Evolutionary conservation across 2,113 vertebrate genomes (phyloP).

Genomic region (Phaethon lepturus): DNA sequence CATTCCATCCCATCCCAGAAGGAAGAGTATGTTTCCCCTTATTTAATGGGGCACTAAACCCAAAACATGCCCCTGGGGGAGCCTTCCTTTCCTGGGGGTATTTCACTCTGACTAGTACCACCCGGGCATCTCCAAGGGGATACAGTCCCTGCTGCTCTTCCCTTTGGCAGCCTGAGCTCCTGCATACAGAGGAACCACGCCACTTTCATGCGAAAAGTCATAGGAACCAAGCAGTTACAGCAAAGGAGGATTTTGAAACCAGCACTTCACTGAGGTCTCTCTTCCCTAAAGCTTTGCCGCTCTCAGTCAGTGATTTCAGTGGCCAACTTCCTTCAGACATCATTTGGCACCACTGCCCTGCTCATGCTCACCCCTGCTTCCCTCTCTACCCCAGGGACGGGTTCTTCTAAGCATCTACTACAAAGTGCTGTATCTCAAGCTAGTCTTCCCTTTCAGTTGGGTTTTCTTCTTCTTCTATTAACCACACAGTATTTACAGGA

Average conservation of each 20-base stretch:
- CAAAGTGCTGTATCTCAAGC: background rate
- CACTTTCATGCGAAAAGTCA: background rate
- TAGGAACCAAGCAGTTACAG: background rate
- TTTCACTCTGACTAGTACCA: background rate
- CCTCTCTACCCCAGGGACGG: rapidly evolving
- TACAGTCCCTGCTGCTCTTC: background rate
- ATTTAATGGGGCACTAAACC: background rate
- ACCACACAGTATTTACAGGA: background rate
- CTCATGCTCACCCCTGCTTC: background rate
- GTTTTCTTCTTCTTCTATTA: background rate
- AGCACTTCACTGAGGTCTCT: background rate
- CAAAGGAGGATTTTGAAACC: background rate
- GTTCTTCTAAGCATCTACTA: background rate
- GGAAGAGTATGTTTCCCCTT: background rate
- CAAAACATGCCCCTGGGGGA: background rate
- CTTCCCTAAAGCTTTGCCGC: background rate
- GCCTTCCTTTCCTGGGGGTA: background rate
- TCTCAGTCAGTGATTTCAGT: background rate
- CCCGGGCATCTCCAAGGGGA: background rate
- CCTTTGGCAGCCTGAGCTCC: background rate
- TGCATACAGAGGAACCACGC: background rate
- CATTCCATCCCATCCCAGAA: background rate
- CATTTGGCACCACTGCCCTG: background rate
- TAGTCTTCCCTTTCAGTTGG: background rate
- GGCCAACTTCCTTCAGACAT: background rate